These are phyloP conservation scores for Zoanthus sociatus DNA, from an alignment of 92 coral and sea anemone species.

Conservation along the genomic window DNA sequence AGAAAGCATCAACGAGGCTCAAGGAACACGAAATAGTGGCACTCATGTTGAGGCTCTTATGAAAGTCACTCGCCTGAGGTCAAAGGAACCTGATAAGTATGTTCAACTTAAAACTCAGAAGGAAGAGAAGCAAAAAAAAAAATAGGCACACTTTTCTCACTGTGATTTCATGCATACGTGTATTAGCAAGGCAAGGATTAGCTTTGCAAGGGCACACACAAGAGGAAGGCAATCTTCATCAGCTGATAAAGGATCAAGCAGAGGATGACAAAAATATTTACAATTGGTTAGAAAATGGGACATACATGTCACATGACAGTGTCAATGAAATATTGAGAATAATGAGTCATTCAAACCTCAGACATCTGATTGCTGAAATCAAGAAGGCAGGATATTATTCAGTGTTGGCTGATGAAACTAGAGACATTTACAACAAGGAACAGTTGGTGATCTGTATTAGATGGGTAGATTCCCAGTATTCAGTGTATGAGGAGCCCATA, in stretches of 20 bases:
- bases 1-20: neutral
- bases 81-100: constrained; percentile 8
- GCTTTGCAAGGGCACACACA: constrained; percentile 13
- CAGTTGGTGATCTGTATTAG: neutral
- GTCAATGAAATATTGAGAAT: constrained; percentile 31
- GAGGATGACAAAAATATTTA: neutral
- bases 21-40: constrained; percentile 9
- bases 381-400: neutral
- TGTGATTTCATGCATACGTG: neutral
- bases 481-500: constrained; percentile 43
- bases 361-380: neutral
- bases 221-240: constrained; percentile 37
- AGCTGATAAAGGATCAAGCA: constrained; percentile 11
- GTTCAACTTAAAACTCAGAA: neutral
- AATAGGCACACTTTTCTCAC: neutral
- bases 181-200: constrained; percentile 39
- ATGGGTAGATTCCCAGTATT: constrained; percentile 24
- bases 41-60: neutral
- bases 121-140: neutral
- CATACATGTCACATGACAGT: constrained; percentile 38
- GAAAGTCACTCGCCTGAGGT: neutral
- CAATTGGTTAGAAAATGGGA: neutral
- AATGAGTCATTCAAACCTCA: constrained; percentile 20
- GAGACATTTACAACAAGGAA: constrained; percentile 23
- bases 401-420: neutral